phyloP scores from a whole-genome alignment of 2,113 vertebrate species.

The Pristiophorus japonicus region DNA sequence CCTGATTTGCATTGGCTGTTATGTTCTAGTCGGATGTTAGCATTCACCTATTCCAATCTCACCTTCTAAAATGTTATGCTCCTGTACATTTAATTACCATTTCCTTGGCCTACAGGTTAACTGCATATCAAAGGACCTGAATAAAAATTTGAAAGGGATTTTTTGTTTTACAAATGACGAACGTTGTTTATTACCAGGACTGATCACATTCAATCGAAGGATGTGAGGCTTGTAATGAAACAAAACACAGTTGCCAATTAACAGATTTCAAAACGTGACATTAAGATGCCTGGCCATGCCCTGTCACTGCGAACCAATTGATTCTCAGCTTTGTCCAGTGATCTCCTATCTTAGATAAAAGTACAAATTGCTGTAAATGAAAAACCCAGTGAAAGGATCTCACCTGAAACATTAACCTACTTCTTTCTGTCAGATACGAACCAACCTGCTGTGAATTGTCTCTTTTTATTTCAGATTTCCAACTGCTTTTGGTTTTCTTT shows the following conservation, averaged over 20 bases:
- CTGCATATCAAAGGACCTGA: neutral
- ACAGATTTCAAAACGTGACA: neutral
- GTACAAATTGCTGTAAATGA: neutral
- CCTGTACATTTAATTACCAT: neutral
- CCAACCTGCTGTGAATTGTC: neutral
- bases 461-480: neutral
- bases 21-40: neutral
- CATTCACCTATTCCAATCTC: neutral
- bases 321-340: neutral
- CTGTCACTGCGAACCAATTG: neutral
- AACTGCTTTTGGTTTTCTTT: neutral
- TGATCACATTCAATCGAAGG: neutral
- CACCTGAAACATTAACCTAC: neutral
- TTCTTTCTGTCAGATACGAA: neutral
- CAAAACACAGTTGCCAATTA: neutral
- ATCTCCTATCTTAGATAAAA: neutral
- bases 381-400: neutral
- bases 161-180: neutral
- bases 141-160: neutral
- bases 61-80: neutral
- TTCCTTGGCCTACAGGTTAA: neutral
- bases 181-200: neutral
- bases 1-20: neutral
- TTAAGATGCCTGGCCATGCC: neutral
- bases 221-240: neutral